phyloP scores from a whole-genome alignment of 2,113 vertebrate genomes.

The Burhinus bistriatus region DNA sequence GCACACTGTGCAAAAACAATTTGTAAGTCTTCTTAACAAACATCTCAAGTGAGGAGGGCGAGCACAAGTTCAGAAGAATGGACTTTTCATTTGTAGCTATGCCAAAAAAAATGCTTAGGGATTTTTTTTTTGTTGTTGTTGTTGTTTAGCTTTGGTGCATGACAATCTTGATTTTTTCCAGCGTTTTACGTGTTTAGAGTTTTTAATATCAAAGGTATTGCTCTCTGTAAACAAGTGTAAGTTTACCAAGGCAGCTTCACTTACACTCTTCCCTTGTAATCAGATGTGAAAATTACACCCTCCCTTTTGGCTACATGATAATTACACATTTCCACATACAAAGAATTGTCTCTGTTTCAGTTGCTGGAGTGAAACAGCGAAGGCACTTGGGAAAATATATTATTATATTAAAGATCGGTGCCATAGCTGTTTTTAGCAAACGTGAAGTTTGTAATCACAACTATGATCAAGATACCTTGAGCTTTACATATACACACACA shows the following conservation, averaged over 20 bases:
- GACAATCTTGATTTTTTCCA: constrained; percentile 62
- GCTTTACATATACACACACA: constrained; percentile 27
- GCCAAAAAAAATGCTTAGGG: constrained; percentile 51
- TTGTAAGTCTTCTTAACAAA: constrained; percentile 32
- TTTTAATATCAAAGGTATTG: constrained; percentile 83
- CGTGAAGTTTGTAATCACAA: constrained; percentile 70
- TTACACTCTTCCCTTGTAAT: constrained; percentile 88
- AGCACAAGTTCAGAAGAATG: constrained; percentile 46
- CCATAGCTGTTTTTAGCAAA: constrained; percentile 66
- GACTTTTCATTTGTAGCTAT: constrained; percentile 50
- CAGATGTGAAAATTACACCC: constrained; percentile 92
- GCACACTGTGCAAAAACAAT: constrained; percentile 30
- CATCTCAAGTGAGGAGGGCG: constrained; percentile 13
- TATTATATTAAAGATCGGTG: constrained; percentile 78
- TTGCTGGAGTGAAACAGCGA: constrained; percentile 75
- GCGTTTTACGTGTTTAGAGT: constrained; percentile 63
- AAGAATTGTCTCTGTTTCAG: constrained; percentile 84
- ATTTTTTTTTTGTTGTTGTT: neutral
- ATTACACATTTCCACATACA: constrained; percentile 87
- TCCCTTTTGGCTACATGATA: constrained; percentile 90
- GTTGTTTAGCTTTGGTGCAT: constrained; percentile 41
- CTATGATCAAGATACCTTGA: constrained; percentile 63
- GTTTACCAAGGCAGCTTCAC: constrained; percentile 76
- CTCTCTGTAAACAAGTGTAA: constrained; percentile 82
- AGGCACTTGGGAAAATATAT: constrained; percentile 74